Evolutionary conservation across 2,113 vertebrate species (phyloP).

Genomic region (Ranitomeya imitator): DNA sequence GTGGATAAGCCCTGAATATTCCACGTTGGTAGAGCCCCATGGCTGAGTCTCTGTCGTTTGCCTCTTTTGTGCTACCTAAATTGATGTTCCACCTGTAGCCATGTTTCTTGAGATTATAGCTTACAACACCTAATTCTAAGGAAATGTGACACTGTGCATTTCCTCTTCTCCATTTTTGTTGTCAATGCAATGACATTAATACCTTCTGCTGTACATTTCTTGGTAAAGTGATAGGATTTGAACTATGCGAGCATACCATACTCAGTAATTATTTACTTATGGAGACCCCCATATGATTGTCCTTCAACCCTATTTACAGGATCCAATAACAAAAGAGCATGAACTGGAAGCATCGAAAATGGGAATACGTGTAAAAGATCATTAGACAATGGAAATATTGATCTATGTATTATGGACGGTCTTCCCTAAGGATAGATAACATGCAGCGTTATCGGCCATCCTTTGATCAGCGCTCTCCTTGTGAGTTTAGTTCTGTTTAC

Average conservation of each 20-base stretch:
- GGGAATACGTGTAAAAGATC: background rate
- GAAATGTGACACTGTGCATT: background rate
- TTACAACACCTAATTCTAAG: background rate
- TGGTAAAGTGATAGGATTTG: too few relatives aligned
- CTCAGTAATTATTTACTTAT: background rate
- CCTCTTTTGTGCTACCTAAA: background rate
- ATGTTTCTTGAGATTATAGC: background rate
- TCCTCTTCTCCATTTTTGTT: background rate
- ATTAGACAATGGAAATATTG: background rate
- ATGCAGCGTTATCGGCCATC: background rate
- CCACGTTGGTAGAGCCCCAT: background rate
- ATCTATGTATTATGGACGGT: background rate
- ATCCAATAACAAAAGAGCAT: constrained; percentile 2
- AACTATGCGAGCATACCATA: background rate
- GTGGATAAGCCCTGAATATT: background rate
- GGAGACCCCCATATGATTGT: background rate
- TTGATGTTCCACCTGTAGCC: background rate
- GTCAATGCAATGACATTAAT: too few relatives aligned
- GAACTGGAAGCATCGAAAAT: background rate
- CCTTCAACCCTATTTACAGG: background rate
- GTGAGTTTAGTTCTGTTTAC: background rate
- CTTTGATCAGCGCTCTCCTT: background rate
- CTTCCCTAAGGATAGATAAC: background rate
- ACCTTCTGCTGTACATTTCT: too few relatives aligned
- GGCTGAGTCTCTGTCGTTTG: too few relatives aligned